Evolutionary conservation across 2,797 vertebrate genomes (phyloP).

Genomic region (Gallinago nigripennis): DNA sequence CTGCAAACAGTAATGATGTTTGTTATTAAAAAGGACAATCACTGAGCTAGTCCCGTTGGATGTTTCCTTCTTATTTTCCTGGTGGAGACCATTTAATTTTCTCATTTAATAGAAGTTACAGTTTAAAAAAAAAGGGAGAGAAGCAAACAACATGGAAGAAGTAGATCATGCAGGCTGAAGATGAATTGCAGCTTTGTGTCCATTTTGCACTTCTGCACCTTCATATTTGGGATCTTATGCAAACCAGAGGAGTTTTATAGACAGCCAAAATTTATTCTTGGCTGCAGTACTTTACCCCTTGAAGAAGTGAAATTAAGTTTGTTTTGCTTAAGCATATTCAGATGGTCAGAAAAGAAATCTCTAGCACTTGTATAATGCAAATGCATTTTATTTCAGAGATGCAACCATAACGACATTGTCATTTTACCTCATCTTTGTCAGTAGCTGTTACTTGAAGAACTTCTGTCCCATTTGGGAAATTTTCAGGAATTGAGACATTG

Average conservation of each 20-base stretch:
- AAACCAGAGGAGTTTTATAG: not conserved
- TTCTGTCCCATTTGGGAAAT: constrained; percentile 64
- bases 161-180: not conserved
- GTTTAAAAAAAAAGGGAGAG: not conserved
- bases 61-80: not conserved
- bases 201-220: not conserved
- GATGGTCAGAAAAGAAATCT: not conserved
- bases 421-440: constrained; percentile 79
- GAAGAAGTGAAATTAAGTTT: not conserved
- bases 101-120: not conserved
- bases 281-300: not conserved
- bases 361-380: not conserved
- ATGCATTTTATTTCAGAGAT: not conserved
- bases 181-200: not conserved
- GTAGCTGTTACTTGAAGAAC: constrained; percentile 70
- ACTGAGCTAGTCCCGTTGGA: not conserved
- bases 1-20: constrained; percentile 47
- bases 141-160: not conserved
- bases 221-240: not conserved
- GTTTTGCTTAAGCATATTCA: not conserved
- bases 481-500: constrained; percentile 70
- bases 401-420: not conserved
- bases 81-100: not conserved
- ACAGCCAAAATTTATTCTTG: not conserved
- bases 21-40: not conserved